Percentiles rank a stretch among this genome's conserved stretches.
Conservation (phyloP, 2,888 invertebrate species). For the Melolontha melolontha region DNA sequence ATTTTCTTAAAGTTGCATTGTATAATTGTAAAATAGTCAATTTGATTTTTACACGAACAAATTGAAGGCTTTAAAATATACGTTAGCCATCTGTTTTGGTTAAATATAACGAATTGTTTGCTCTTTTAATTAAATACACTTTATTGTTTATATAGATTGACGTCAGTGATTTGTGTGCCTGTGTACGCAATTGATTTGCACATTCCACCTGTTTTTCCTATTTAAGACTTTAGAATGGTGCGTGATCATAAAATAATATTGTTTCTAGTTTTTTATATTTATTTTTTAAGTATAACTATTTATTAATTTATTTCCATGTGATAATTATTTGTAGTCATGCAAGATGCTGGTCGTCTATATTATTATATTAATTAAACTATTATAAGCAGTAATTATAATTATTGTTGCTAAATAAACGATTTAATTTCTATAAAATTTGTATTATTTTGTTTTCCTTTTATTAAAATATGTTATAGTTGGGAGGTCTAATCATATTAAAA, state of each 20-base stretch:
- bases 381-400: no score
- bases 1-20: no score
- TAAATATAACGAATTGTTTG: conserved; percentile 4
- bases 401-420: background rate
- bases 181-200: conserved; percentile 8
- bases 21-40: no score
- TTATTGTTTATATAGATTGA: conserved; percentile 23
- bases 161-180: conserved; percentile 9
- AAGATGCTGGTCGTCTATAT: conserved; percentile 29
- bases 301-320: conserved; percentile 35
- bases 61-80: background rate
- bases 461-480: no score
- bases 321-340: conserved; percentile 27
- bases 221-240: background rate
- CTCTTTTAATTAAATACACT: conserved; percentile 23
- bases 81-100: background rate
- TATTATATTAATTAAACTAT: conserved; percentile 2
- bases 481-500: no score
- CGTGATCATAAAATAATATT: conserved; percentile 1
- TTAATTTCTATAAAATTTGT: no score
- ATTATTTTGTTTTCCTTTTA: no score
- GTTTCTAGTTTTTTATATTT: conserved; percentile 20
- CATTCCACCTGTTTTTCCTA: background rate
- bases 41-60: no score
- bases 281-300: conserved; percentile 17